These are phyloP conservation scores for Caenorhabditis imperialis DNA, from an alignment of 2,888 invertebrate species.

Conservation along the genomic window DNA sequence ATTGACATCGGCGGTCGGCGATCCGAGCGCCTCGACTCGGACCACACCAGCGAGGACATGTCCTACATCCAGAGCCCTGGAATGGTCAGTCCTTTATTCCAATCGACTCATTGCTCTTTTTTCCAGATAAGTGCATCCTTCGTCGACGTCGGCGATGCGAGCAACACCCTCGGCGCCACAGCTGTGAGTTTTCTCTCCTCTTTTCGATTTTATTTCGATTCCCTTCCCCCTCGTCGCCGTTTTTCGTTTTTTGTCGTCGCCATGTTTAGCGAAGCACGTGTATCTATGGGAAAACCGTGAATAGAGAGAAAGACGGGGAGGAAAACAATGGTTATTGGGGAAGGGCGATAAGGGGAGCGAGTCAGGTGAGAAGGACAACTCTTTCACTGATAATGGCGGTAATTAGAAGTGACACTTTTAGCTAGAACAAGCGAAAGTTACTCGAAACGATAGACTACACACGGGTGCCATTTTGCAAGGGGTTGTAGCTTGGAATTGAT, in stretches of 20 bases:
- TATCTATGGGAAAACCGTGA: constrained; percentile 11
- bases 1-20: constrained; percentile 34
- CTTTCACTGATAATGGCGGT: constrained; percentile 28
- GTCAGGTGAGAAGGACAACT: constrained; percentile 19
- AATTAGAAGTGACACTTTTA: constrained; percentile 40
- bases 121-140: constrained; percentile 18
- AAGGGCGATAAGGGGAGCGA: constrained; percentile 21
- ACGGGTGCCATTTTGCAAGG: too few species aligned
- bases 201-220: background rate
- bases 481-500: too few species aligned
- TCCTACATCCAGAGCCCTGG: constrained; percentile 26
- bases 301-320: background rate
- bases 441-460: too few species aligned
- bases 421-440: background rate
- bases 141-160: background rate
- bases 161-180: background rate
- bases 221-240: background rate
- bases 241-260: constrained; percentile 22
- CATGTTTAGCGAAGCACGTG: constrained; percentile 33
- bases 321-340: constrained; percentile 11
- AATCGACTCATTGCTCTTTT: too few species aligned
- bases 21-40: constrained; percentile 36
- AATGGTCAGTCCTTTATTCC: background rate
- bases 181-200: constrained; percentile 12
- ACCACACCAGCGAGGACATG: constrained; percentile 30